Base-by-base conservation (phyloP, 2,888 invertebrate species). In the Netelia virgata region DNA sequence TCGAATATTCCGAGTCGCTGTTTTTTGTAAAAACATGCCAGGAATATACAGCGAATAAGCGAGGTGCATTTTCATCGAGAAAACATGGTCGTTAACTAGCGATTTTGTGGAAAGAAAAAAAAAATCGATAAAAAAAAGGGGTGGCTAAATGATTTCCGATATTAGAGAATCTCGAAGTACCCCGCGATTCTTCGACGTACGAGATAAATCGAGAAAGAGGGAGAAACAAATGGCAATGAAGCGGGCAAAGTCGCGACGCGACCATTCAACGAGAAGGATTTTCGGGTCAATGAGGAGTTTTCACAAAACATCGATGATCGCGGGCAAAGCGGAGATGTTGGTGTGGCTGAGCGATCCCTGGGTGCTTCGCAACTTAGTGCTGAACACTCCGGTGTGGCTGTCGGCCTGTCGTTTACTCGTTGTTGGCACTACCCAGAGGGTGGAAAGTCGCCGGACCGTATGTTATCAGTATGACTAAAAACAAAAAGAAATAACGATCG, bases 371-470 rank as follows among this genome's bases (percentile, higher is more conserved):
- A 90, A 90, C 92, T 91, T 92, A 92, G 89, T 91, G 91, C 92
- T 92, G 90, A 55, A 92, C 89, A 86, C 78, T 82, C 78, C 66
- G 88, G 85, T 85, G 78, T 90, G 89, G 91, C 91, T 90, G 92
- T 59, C 68, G 36, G 72, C 79, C 92, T 89, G 91, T 86, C 91
- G 88, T 92, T 91, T 91, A 18, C 57, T 91, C 92, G 88, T 92
- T 92, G 89, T 92, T 93, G 90, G 91, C 92, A 91, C 92, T 91
- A 89, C 91, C 90, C 90, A 91, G 91, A 91, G 90, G 80, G 89
- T 92, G 73, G 92, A 91, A 90, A 93, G 89, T 93, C 93, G 90
- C 91, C 91, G 91, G 91, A 92, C 92, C 93, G 93, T 93, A 93
- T 93, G 93, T 93, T 93, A 91, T 88, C 88, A 90, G 91, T 91